Evolutionary conservation across 2,113 vertebrate genomes (phyloP).

Genomic region (Amazona vittata): DNA sequence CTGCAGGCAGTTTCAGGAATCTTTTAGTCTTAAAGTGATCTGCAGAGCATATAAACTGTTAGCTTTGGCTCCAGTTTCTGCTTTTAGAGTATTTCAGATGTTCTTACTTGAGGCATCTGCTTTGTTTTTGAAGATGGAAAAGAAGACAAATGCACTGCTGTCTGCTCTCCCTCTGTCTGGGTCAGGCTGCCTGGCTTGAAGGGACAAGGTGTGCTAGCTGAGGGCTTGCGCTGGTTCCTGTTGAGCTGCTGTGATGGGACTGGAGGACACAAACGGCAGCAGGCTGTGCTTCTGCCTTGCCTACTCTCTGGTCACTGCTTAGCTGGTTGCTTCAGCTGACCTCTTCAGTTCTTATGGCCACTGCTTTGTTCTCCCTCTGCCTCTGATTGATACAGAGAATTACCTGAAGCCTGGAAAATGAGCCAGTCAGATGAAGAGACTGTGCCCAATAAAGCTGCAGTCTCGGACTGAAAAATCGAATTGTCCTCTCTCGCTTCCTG

Average conservation of each 20-base stretch:
- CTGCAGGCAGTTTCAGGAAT: background rate
- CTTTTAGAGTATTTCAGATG: background rate
- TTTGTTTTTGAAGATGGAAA: background rate
- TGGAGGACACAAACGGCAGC: fast-evolving
- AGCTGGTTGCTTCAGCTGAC: background rate
- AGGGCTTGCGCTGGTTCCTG: background rate
- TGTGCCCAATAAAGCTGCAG: background rate
- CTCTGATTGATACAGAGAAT: background rate
- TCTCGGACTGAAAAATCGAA: background rate
- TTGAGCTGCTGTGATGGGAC: fast-evolving
- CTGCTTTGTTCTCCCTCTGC: background rate
- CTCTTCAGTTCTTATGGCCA: fast-evolving
- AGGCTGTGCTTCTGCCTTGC: background rate
- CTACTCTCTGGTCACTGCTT: fast-evolving
- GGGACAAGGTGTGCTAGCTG: background rate
- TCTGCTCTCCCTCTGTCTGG: background rate
- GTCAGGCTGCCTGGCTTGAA: background rate
- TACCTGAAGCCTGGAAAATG: background rate
- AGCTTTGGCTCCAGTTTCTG: conserved; percentile 14
- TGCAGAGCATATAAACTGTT: background rate
- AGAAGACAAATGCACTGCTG: background rate
- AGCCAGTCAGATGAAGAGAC: background rate
- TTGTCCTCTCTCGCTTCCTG: background rate
- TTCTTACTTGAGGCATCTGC: background rate
- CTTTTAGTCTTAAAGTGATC: background rate